Percentiles rank a stretch among this genome's conserved stretches.
Conservation (phyloP, 2,888 invertebrate genomes). For the Pecten maximus region DNA sequence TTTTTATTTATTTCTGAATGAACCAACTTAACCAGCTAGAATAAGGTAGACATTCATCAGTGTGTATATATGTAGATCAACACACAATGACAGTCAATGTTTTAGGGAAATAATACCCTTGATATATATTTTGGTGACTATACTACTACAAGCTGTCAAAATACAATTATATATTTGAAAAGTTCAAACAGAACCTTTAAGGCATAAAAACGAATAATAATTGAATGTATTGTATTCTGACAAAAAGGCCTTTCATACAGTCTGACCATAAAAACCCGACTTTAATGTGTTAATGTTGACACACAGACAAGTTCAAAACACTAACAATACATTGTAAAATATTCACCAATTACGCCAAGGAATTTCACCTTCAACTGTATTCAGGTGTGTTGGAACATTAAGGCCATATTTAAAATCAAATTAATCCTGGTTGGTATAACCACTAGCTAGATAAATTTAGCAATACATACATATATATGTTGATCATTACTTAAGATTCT, state of each 20-base stretch:
- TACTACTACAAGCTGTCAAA: neutral
- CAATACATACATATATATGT: no score
- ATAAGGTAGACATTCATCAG: no score
- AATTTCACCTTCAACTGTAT: neutral
- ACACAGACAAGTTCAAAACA: neutral
- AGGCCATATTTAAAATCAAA: neutral
- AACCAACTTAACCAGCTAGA: no score
- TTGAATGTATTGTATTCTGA: neutral
- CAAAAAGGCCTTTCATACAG: neutral
- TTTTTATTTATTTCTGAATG: no score
- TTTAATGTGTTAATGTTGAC: neutral
- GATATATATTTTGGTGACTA: no score
- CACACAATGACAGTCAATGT: no score
- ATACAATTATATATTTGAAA: neutral
- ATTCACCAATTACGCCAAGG: neutral
- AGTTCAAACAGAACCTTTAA: conserved; percentile 9
- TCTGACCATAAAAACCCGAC: neutral
- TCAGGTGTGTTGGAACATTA: neutral
- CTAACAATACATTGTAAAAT: neutral
- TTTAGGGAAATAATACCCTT: no score
- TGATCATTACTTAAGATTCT: no score
- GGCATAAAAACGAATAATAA: neutral
- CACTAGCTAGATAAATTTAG: no score
- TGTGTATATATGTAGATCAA: no score
- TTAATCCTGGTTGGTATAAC: neutral